Evolutionary conservation across 2,113 vertebrate genomes (phyloP), one percentile per base, ranked within the genome.

Genomic region (Dasypus novemcinctus): DNA sequence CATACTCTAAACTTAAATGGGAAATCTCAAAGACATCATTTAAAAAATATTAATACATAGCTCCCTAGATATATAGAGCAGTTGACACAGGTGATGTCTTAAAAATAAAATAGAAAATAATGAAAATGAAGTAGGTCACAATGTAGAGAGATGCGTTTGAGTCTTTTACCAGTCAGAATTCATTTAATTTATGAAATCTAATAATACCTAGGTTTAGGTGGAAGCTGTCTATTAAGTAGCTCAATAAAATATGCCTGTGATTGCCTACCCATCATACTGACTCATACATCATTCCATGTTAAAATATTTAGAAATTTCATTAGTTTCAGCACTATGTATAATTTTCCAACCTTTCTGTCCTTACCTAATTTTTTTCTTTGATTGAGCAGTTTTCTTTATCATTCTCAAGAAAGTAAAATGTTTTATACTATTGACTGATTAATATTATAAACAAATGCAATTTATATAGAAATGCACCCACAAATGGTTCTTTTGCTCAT

Each of bases 221-320:
- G 64, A 78, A 94, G 15, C 36, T 27, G 63, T 2, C n/a, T 68
- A 85, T 78, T 87, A 92, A 94, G 17, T 75, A 84, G 74, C 23
- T 96, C 15, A 33, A 38, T 91, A 76, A 95, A 96, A 93, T 76
- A 78, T 80, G n/a, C 57, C 79, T 9, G 6, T 31, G 64, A 79
- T 4, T 61, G 2, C 20, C 49, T 49, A 23, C 18, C 18, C 7
- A 49, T 83, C 46, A 54, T 86, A 89, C 82, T 95, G 75, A 86
- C 63, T 93, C 75, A 89, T 76, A 52, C 4, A 74, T 94, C 76
- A 87, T 80, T 72, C 38, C 14, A 21, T 85, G 52, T 83, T 95
- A 86, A 93, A 95, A 90, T 94, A 96, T 95, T 97, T 90, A 94
- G 83, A 84, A 90, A 83, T 93, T 46, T 72, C 68, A 84, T 85